phyloP scores from a whole-genome alignment of 1,140 invertebrate genomes.

The Chrysopa pallens region DNA sequence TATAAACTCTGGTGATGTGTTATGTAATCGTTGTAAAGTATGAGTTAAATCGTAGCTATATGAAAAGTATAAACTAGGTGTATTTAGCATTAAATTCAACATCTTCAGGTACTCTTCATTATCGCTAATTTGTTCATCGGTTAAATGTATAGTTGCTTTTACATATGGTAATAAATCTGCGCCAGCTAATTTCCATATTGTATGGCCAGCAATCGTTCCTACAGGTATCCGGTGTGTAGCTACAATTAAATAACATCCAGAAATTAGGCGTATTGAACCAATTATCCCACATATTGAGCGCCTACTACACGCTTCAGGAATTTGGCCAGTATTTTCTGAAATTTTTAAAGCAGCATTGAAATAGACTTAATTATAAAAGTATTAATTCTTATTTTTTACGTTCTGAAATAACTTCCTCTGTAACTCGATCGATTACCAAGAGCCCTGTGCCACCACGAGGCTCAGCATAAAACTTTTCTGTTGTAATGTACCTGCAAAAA shows the following conservation, averaged over 20 bases:
- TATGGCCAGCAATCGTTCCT: conserved; percentile 68
- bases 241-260: conserved; percentile 77
- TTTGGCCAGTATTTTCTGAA: conserved; percentile 32
- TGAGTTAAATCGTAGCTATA: conserved; percentile 78
- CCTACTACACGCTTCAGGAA: conserved; percentile 39
- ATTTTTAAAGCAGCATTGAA: conserved; percentile 8
- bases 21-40: conserved; percentile 73
- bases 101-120: conserved; percentile 17
- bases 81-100: conserved; percentile 16
- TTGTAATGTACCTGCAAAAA: conserved; percentile 42
- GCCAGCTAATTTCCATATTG: conserved; percentile 68
- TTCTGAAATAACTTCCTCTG: conserved; percentile 44
- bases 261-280: conserved; percentile 68
- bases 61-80: conserved; percentile 19
- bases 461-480: conserved; percentile 55
- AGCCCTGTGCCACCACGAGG: conserved; percentile 38
- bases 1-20: conserved; percentile 71
- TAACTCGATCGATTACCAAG: conserved; percentile 51
- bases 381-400: conserved; percentile 20
- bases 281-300: conserved; percentile 76
- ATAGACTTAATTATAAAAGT: not conserved
- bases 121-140: conserved; percentile 51
- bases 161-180: conserved; percentile 78
- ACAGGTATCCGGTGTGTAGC: conserved; percentile 72
- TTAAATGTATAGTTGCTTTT: conserved; percentile 67